Base-by-base conservation (phyloP, 2,113 vertebrate species). In the Carlito syrichta region DNA sequence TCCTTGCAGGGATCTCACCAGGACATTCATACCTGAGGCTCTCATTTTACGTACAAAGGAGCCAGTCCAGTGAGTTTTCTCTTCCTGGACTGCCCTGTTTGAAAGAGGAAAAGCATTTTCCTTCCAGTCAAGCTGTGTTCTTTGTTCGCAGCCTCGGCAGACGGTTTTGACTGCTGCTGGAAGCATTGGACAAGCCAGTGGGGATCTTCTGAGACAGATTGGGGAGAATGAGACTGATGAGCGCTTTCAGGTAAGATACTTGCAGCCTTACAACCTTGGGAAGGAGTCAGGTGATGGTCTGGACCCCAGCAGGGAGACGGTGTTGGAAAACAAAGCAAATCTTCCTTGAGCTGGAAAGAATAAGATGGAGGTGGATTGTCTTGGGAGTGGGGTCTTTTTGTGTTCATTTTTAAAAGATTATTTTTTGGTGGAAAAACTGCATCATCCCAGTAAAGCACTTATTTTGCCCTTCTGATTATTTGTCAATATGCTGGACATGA, bases 191-290 rank as follows among this genome's bases (percentile, higher is more conserved):
- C 99, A 99, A 97, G 99, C 99, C 95, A 99, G 99, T 0, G 99
- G 99, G 79, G 99, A 99, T 96, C 99, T 99, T 11, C 99, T 99
- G 89, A 99, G 99, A 71, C 99, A 99, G 96, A 99, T 99, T n/a
- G 99, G 99, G 95, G 99, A 99, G 98, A 99, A 99, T 60, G 99
- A 99, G 98, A 99, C 99, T 0, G 99, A 99, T 89, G 99, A 99
- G 97, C 99, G 99, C 91, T 99, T 99, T 98, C 99, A 99, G 99
- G 99, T 99, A 98, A 97, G 35, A 79, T 58, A 30, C 22, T 35
- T 48, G 14, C 11, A 7, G 32, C 52, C 35, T 56, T 43, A 3
- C 10, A 1, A 10, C 38, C 71, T 27, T 68, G 19, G 71, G 38
- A 94, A 52, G 14, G n/a, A n/a, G 19, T 40, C 71, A 22, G 43